Evolutionary conservation across 2,113 vertebrate genomes (phyloP).

Genomic region (Lipophrys pholis): DNA sequence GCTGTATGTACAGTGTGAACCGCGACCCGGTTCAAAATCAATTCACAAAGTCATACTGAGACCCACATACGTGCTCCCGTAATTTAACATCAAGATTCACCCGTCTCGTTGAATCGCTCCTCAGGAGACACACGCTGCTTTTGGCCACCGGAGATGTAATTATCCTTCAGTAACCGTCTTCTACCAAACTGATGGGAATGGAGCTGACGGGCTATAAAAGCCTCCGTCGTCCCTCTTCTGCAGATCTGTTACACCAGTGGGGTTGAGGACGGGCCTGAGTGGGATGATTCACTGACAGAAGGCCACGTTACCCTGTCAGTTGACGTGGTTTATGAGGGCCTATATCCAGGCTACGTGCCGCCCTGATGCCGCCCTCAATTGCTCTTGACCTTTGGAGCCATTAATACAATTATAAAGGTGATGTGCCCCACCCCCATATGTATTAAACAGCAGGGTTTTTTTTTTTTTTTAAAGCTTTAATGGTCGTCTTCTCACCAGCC

Average conservation of each 20-base stretch:
- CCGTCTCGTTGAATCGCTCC: background rate
- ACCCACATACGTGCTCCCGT: background rate
- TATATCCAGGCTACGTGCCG: background rate
- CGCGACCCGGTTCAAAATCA: too few relatives aligned
- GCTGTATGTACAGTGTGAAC: too few relatives aligned
- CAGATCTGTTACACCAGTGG: background rate
- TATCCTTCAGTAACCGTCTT: background rate
- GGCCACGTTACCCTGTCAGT: slow-evolving; percentile 15
- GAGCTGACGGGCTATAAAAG: background rate
- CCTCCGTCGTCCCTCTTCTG: background rate
- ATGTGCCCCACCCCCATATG: background rate
- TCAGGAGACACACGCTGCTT: slow-evolving; percentile 3
- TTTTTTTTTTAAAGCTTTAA: background rate
- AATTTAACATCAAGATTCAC: slow-evolving; percentile 2
- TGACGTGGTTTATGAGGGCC: slow-evolving; percentile 39
- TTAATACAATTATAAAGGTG: slow-evolving; percentile 5
- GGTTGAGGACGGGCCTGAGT: background rate
- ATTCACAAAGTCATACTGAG: background rate
- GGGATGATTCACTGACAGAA: slow-evolving; percentile 26
- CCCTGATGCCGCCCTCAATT: background rate
- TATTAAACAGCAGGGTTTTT: background rate
- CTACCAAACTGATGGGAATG: background rate
- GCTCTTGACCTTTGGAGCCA: slow-evolving; percentile 39
- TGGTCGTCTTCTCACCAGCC: background rate
- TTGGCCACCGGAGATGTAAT: background rate